A percentile compares a stretch with the other conserved stretches of the same genome.
These are phyloP conservation scores for Poecilia velifera DNA, from an alignment of 2,797 vertebrate species.

Conservation along the genomic window DNA sequence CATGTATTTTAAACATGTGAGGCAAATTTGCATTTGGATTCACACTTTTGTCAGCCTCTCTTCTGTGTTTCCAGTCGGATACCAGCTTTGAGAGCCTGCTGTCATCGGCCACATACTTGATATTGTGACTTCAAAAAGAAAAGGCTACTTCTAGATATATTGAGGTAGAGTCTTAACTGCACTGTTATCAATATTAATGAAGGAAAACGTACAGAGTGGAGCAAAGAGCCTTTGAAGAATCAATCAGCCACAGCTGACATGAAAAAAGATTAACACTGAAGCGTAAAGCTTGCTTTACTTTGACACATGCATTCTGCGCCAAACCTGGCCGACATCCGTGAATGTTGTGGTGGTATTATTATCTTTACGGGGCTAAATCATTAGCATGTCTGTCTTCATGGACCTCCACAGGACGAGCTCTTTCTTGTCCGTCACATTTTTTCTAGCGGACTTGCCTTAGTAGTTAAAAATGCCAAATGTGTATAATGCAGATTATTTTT, in stretches of 20 bases:
- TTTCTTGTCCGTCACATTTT: not conserved
- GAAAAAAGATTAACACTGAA: not conserved
- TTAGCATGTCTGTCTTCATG: not conserved
- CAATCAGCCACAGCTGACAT: not conserved
- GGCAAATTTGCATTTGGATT: slow-evolving; percentile 55
- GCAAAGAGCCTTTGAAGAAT: not conserved
- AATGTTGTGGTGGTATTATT: not conserved
- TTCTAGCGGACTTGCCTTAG: too few species aligned
- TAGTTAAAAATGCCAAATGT: too few species aligned
- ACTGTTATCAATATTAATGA: not conserved
- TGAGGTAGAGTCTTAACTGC: slow-evolving; percentile 34
- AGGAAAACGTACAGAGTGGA: not conserved
- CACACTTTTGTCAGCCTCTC: slow-evolving; percentile 46
- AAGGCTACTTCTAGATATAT: slow-evolving; percentile 47
- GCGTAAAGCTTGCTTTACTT: not conserved
- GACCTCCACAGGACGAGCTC: not conserved
- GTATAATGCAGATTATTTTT: too few species aligned
- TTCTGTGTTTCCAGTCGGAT: slow-evolving; percentile 22
- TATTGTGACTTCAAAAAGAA: not conserved
- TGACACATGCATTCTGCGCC: too few species aligned
- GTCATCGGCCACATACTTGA: not conserved
- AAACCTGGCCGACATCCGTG: too few species aligned
- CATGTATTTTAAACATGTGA: slow-evolving; percentile 62
- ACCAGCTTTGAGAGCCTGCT: slow-evolving; percentile 33
- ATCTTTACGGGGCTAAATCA: not conserved